These are phyloP conservation scores for Ips typographus DNA, from an alignment of 1,140 invertebrate genomes.

Conservation along the genomic window DNA sequence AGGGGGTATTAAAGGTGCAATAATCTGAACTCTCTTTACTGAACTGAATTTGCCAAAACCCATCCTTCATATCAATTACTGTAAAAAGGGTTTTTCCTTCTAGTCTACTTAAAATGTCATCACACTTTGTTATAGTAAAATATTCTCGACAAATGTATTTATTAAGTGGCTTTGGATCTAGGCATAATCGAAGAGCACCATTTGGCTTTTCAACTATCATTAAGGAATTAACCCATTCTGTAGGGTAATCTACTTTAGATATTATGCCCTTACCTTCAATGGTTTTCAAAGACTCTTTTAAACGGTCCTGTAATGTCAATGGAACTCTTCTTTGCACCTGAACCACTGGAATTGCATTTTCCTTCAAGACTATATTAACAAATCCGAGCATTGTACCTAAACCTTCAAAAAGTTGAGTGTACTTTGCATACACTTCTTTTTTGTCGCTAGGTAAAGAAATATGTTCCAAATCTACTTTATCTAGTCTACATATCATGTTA, in stretches of 20 bases:
- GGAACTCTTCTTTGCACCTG: too few species aligned
- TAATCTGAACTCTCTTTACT: too few species aligned
- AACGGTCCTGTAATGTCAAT: too few species aligned
- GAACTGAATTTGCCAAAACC: background rate
- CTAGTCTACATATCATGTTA: too few species aligned
- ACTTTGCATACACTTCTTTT: background rate
- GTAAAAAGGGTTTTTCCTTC: background rate
- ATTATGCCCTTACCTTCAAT: slow-evolving; percentile 3
- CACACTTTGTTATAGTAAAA: background rate
- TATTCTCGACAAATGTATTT: background rate
- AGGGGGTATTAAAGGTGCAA: too few species aligned
- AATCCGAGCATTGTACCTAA: background rate
- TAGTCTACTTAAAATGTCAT: slow-evolving; percentile 4
- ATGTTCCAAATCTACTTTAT: too few species aligned
- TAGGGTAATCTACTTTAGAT: slow-evolving; percentile 16
- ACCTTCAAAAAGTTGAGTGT: background rate
- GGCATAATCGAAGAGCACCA: background rate
- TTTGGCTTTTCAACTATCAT: slow-evolving; percentile 9
- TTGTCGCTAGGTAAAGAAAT: background rate
- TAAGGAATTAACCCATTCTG: slow-evolving; percentile 19
- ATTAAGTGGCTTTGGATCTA: slow-evolving; percentile 7
- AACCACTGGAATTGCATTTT: too few species aligned
- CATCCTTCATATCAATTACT: slow-evolving; percentile 8
- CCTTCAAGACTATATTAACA: background rate
- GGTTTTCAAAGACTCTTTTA: background rate